Conservation (phyloP, 2,797 vertebrate species). For the Mastacembelus armatus region DNA sequence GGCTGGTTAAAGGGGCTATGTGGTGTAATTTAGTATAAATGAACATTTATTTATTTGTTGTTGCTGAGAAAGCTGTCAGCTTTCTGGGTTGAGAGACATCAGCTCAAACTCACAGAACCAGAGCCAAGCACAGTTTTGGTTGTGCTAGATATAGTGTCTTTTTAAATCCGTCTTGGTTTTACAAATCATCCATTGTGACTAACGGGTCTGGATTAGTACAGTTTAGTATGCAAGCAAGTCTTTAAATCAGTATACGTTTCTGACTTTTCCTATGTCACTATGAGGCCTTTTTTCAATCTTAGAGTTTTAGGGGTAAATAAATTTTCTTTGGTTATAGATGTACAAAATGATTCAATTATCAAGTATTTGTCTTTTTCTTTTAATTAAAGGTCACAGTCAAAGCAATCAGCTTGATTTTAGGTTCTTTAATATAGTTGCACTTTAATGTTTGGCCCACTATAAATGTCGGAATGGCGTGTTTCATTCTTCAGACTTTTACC, state of each 20-base stretch:
- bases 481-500: neutral
- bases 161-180: slow-evolving; percentile 4
- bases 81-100: too few relatives aligned
- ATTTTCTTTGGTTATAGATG: neutral
- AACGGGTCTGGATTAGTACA: neutral
- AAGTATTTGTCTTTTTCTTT: neutral
- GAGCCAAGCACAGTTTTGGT: too few relatives aligned
- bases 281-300: neutral
- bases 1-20: too few relatives aligned
- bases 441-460: too few relatives aligned
- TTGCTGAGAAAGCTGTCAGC: too few relatives aligned
- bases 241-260: neutral
- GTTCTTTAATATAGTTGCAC: too few relatives aligned
- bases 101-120: too few relatives aligned
- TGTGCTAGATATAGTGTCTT: slow-evolving; percentile 5
- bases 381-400: neutral
- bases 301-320: neutral
- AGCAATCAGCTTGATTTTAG: too few relatives aligned
- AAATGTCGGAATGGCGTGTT: too few relatives aligned
- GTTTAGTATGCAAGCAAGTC: neutral
- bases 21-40: too few relatives aligned
- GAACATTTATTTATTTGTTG: too few relatives aligned
- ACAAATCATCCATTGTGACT: neutral
- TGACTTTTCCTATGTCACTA: neutral
- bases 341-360: too few relatives aligned